Evolutionary conservation across 2,888 invertebrate species (phyloP), one percentile per base, ranked within the genome.

Genomic region (Phortica magna): DNA sequence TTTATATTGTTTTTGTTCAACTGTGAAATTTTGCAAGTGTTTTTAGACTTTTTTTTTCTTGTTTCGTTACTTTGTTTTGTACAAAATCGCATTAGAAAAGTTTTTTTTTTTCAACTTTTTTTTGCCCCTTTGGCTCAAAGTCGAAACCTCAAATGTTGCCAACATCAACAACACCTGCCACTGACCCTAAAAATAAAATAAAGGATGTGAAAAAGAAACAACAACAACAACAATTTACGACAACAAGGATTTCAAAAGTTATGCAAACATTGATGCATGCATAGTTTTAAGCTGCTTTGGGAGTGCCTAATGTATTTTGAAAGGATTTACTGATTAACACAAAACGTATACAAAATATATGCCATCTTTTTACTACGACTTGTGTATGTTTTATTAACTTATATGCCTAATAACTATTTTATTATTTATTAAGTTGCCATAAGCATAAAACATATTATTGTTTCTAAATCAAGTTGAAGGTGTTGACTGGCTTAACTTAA

Each of bases 81-180:
- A 17, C 55, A 65, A 74, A 74, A 74, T 65, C 55, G 74, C 67
- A 67, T 74, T 74, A 67, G 55, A 74, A 67, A 74, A 74, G 55
- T 74, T 65, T 53, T 55, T 55, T 55, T 55, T 19, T 53, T 1
- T 41, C 7, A 39, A 31, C 31, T 65, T 41, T 19, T 65, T 48
- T 65, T 31, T 31, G 6, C 22, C 19, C 31, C 42, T n/a, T 43
- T 43, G n/a, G 19, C 22, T 19, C 22, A 42, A 64, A 73, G 42
- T 12, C n/a, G 48, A 71, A 71, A 22, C n/a, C 31, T n/a, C 39
- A 65, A 64, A 9, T 73, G 39, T 41, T 39, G 72, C 39, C 7
- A 55, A 72, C 55, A 72, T 57, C 55, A 55, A 19, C 12, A 55
- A 55, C 55, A 72, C 71, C 71, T 72, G 61, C 61, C 59, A 42